phyloP scores from a whole-genome alignment of 2,113 vertebrate genomes.

The Pelusios castaneus region DNA sequence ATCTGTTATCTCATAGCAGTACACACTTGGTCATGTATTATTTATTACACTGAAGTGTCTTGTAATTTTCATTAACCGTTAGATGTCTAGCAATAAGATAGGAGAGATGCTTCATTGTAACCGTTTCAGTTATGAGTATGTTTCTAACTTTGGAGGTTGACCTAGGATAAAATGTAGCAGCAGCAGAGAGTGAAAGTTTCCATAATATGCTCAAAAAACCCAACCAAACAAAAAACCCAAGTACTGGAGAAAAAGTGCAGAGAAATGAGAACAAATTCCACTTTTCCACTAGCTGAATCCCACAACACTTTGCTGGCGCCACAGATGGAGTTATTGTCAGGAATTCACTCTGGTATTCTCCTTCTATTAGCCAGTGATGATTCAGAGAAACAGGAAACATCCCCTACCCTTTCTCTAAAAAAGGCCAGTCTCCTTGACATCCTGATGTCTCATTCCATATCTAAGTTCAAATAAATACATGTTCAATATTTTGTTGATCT shows the following conservation, averaged over 20 bases:
- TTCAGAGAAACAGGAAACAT: neutral
- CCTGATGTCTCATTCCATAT: neutral
- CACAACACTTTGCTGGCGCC: neutral
- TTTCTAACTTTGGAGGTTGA: neutral
- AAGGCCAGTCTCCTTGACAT: too few species aligned
- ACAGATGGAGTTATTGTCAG: fast-evolving
- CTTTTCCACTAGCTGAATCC: neutral
- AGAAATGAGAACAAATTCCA: neutral
- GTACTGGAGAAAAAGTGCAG: neutral
- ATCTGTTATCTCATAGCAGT: conserved; percentile 49
- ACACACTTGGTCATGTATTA: conserved; percentile 55
- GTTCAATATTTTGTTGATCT: neutral
- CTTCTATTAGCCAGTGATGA: neutral
- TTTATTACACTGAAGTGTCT: conserved; percentile 50
- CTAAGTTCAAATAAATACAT: neutral
- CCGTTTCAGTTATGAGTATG: neutral
- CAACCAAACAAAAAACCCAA: too few species aligned
- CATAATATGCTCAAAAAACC: fast-evolving
- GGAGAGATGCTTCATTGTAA: conserved; percentile 17
- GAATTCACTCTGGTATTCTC: neutral
- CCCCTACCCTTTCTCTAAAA: neutral
- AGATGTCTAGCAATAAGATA: conserved; percentile 38
- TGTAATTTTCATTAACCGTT: conserved; percentile 61
- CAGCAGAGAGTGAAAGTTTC: neutral
- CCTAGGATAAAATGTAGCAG: neutral